Evolutionary conservation across 2,113 vertebrate species (phyloP), one percentile per base, ranked within the genome.

Genomic region (Delphinus delphis): DNA sequence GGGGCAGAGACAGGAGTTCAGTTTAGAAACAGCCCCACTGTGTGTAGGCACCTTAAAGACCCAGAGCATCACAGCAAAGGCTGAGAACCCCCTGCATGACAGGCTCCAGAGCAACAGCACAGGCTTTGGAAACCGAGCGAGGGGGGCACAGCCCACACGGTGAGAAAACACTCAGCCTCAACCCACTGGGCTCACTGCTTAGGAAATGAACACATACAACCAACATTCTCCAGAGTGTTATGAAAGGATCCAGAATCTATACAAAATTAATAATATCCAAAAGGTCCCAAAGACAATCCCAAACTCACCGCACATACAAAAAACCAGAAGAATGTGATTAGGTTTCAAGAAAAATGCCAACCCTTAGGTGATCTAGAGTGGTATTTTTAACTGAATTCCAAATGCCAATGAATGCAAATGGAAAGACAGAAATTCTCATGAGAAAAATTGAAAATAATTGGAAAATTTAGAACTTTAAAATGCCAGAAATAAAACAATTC

Each of bases 361-460:
- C 47, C 41, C 50, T 62, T 23, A 81, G 47, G 74, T 70, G 67
- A 77, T 25, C 36, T 68, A 88, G 6, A 83, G 13, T 8, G 77
- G 2, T n/a, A 58, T 67, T 77, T 92, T 88, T 70, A 86, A 81
- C 8, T 87, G 28, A 44, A 23, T 13, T 83, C 21, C 53, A 58
- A 58, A 58, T 21, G 55, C 55, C 55, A 58, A 21, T 58, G 55
- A 91, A 79, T 77, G 18, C 44, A 83, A 77, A 74, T 55, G 6
- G n/a, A 74, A 91, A 95, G 28, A 79, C 15, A 97, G 15, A 89
- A 73, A 93, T 68, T 74, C 58, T 89, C 33, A 55, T 36, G 10
- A 85, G 18, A 33, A 83, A 83, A 88, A 55, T 5, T 62, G 62
- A 96, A 41, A 41, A 44, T 18, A 87, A 58, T 2, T n/a, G 26